A percentile compares a stretch with the other conserved stretches of the same genome.
These are phyloP conservation scores for Myocastor coypus DNA, from an alignment of 2,113 vertebrate species.

Conservation along the genomic window DNA sequence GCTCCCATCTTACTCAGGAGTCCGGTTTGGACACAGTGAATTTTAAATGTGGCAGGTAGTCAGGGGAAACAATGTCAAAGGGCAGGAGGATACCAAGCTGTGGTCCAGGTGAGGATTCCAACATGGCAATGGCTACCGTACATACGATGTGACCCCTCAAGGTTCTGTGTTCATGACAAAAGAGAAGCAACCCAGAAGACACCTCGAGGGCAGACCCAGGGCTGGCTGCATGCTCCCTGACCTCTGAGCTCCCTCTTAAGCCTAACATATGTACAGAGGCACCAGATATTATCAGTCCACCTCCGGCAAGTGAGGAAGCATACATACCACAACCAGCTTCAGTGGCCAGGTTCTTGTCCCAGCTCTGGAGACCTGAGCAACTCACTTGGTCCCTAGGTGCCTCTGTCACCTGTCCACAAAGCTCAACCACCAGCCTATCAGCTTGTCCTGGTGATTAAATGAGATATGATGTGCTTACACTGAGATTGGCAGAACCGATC, in stretches of 20 bases:
- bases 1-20: not conserved
- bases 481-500: accelerated
- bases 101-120: not conserved
- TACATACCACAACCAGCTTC: too few relatives aligned
- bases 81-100: not conserved
- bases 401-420: not conserved
- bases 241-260: not conserved
- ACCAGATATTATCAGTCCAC: accelerated
- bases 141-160: not conserved
- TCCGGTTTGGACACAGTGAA: not conserved
- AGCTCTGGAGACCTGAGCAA: not conserved
- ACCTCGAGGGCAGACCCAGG: not conserved
- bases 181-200: not conserved
- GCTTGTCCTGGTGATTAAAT: not conserved
- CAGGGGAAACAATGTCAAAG: not conserved
- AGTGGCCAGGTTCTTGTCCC: too few relatives aligned
- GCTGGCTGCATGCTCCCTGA: not conserved
- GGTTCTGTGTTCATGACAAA: not conserved
- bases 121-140: accelerated
- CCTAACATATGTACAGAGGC: not conserved
- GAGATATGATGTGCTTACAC: not conserved
- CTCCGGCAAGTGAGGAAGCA: not conserved
- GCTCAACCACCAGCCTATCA: not conserved
- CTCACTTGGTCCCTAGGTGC: not conserved
- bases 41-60: not conserved